Evolutionary conservation across 2,888 invertebrate species (phyloP).

Genomic region (Chymomyza procnemis): DNA sequence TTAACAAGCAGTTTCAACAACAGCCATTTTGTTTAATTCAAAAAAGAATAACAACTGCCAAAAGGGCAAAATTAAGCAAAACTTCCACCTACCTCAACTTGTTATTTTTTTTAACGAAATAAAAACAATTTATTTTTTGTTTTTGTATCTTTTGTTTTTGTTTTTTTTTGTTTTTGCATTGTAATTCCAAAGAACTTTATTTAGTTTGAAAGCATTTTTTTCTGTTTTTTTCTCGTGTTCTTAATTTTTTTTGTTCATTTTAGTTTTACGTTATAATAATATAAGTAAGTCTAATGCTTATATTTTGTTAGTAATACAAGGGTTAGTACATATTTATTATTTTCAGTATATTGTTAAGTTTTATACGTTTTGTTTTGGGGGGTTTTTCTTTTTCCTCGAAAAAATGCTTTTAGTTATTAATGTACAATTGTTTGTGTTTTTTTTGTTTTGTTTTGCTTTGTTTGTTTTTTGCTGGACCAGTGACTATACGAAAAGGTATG

Average conservation of each 20-base stretch:
- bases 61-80: too few relatives aligned
- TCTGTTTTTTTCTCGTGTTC: conserved; percentile 41
- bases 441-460: too few relatives aligned
- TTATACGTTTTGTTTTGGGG: conserved; percentile 7
- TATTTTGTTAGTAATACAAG: conserved; percentile 53
- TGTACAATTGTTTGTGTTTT: neutral
- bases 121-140: conserved; percentile 7
- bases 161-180: too few relatives aligned
- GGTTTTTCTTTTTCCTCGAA: neutral
- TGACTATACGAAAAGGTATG: conserved; percentile 26
- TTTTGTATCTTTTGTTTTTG: conserved; percentile 30
- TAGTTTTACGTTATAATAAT: conserved; percentile 62
- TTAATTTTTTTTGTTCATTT: conserved; percentile 33
- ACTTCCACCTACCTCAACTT: too few relatives aligned
- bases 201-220: conserved; percentile 75
- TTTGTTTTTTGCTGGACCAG: conserved; percentile 15
- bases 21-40: too few relatives aligned
- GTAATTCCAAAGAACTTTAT: conserved; percentile 77
- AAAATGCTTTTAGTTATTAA: neutral
- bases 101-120: too few relatives aligned
- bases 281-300: conserved; percentile 61
- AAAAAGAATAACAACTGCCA: too few relatives aligned
- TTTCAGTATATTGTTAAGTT: conserved; percentile 23
- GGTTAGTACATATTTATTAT: conserved; percentile 35
- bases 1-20: too few relatives aligned